phyloP scores from a whole-genome alignment of 2,888 invertebrate species.

The Erebia palarica region DNA sequence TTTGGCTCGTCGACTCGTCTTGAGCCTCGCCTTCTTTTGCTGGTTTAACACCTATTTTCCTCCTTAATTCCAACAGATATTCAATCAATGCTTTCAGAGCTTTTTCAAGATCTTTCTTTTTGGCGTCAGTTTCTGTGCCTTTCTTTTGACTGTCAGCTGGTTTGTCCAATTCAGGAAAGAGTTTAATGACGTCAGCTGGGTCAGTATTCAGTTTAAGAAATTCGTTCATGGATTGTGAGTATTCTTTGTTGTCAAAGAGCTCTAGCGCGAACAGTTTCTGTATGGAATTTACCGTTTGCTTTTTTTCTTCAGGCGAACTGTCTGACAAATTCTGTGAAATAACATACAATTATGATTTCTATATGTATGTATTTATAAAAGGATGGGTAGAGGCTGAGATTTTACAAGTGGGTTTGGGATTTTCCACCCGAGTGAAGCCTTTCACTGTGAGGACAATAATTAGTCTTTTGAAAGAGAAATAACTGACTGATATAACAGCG shows the following conservation, averaged over 20 bases:
- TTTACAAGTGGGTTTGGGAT: no score
- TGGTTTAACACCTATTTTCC: slow-evolving; percentile 72
- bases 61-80: slow-evolving; percentile 91
- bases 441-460: no score
- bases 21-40: slow-evolving; percentile 51
- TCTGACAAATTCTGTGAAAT: slow-evolving; percentile 89
- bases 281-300: slow-evolving; percentile 92
- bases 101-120: slow-evolving; percentile 92
- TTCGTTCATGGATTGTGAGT: slow-evolving; percentile 94
- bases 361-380: neutral
- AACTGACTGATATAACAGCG: neutral
- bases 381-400: no score
- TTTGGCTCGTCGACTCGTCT: slow-evolving; percentile 50
- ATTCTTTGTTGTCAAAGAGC: slow-evolving; percentile 94
- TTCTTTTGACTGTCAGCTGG: slow-evolving; percentile 66
- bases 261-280: slow-evolving; percentile 95
- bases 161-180: slow-evolving; percentile 94
- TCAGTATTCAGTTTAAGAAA: slow-evolving; percentile 95
- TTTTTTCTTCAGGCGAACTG: slow-evolving; percentile 90
- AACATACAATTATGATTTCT: slow-evolving; percentile 11
- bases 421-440: no score
- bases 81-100: slow-evolving; percentile 94
- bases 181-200: slow-evolving; percentile 96
- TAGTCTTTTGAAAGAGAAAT: neutral
- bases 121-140: slow-evolving; percentile 65